Conservation (phyloP, 1,140 invertebrate genomes). For the Anastatus disparis region DNA sequence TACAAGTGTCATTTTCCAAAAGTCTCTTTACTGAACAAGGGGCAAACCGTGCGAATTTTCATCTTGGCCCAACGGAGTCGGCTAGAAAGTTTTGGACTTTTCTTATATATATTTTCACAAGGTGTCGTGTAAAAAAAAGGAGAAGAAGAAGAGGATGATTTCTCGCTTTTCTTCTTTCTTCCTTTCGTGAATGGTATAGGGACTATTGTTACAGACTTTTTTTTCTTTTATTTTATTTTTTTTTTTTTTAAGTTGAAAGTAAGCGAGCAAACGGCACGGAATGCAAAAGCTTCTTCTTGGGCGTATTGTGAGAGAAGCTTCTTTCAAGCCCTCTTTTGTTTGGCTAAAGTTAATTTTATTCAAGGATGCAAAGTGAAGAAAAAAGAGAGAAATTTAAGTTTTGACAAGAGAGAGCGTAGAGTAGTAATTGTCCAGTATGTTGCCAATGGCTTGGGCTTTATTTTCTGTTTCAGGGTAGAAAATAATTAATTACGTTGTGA, state of each 20-base stretch:
- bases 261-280: too few relatives aligned
- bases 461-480: too few relatives aligned
- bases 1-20: conserved; percentile 31
- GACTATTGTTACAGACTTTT: background rate
- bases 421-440: too few relatives aligned
- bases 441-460: too few relatives aligned
- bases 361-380: background rate
- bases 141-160: conserved; percentile 1
- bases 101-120: too few relatives aligned
- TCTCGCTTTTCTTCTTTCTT: background rate
- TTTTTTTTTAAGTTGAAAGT: too few relatives aligned
- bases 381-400: background rate
- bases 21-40: background rate
- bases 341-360: conserved; percentile 3
- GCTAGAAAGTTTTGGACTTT: too few relatives aligned
- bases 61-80: background rate
- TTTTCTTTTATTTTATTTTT: background rate
- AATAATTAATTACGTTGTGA: too few relatives aligned
- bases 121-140: background rate
- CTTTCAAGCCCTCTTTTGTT: too few relatives aligned
- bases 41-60: conserved; percentile 28
- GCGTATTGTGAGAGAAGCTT: too few relatives aligned
- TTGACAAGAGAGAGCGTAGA: too few relatives aligned
- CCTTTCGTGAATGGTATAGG: background rate
- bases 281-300: too few relatives aligned